A percentile compares a stretch with the other conserved stretches of the same genome.
Evolutionary conservation across 2,797 vertebrate species (phyloP).

Genomic region (Fundulus diaphanus): DNA sequence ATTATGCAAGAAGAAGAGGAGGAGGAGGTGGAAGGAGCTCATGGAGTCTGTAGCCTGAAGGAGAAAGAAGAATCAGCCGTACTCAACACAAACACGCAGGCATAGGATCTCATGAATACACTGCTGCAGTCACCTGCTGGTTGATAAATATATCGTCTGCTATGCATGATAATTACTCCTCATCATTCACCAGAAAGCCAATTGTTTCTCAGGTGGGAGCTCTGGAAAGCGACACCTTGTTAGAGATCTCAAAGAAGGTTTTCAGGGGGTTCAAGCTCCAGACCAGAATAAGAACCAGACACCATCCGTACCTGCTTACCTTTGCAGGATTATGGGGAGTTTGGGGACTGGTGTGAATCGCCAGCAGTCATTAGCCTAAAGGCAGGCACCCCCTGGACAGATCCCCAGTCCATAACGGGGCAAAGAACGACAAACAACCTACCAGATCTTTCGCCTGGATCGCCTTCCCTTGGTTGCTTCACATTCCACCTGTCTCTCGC

Average conservation of each 20-base stretch:
- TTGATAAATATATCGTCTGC: not conserved
- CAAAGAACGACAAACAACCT: no score
- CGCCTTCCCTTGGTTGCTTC: no score
- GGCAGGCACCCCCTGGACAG: no score
- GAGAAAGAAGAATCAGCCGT: constrained; percentile 29
- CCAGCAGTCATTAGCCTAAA: no score
- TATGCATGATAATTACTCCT: constrained; percentile 9
- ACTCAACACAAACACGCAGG: constrained; percentile 30
- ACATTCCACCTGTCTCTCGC: no score
- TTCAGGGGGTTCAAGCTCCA: not conserved
- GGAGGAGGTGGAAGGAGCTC: constrained; percentile 36
- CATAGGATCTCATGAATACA: constrained; percentile 2
- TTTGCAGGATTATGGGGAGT: no score
- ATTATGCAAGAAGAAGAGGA: constrained; percentile 57
- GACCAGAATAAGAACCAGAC: not conserved
- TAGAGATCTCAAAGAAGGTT: not conserved
- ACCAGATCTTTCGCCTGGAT: no score
- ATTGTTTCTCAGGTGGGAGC: not conserved
- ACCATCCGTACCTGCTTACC: no score
- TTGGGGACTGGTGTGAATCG: no score
- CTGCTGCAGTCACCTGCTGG: constrained; percentile 9
- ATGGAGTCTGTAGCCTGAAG: constrained; percentile 45
- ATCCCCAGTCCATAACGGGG: no score
- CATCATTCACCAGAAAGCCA: not conserved
- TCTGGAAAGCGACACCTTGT: not conserved